Conservation (phyloP, 2,888 invertebrate genomes). For the Lasioglossum malachurum region DNA sequence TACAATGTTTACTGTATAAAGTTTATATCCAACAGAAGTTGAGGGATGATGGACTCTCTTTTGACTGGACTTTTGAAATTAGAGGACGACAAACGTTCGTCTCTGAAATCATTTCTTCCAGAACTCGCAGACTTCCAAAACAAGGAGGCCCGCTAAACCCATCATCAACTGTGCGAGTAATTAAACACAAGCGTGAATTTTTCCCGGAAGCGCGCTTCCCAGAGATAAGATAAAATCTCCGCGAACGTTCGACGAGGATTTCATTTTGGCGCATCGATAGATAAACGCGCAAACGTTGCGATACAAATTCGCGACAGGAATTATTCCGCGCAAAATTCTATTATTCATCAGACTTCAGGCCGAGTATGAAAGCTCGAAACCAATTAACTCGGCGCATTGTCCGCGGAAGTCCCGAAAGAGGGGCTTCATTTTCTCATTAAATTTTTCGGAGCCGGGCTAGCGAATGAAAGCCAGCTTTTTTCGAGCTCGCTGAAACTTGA, state of each 20-base stretch:
- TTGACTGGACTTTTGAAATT: background rate
- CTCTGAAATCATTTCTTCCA: background rate
- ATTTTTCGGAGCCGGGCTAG: constrained; percentile 11
- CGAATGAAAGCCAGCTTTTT: background rate
- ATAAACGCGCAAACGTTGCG: background rate
- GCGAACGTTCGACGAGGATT: too few relatives aligned
- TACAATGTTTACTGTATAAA: too few relatives aligned
- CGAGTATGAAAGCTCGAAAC: background rate
- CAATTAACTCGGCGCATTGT: constrained; percentile 37
- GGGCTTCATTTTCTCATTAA: constrained; percentile 30
- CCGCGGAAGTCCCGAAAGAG: background rate
- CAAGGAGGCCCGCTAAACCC: background rate
- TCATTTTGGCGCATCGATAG: background rate
- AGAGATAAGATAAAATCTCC: background rate
- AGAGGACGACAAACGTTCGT: background rate
- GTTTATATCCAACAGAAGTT: too few relatives aligned
- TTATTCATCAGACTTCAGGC: background rate
- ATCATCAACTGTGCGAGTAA: background rate
- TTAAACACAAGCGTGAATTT: background rate
- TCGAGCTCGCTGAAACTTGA: constrained; percentile 15
- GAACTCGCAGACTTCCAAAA: background rate
- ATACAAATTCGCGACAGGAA: background rate
- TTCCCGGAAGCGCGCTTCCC: background rate
- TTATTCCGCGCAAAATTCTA: background rate
- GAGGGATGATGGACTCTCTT: too few relatives aligned